phyloP scores from a whole-genome alignment of 2,113 vertebrate species.

The Oryctolagus cuniculus region mOryCun1.1 NC_091445.1:69148001-69148500 shows the following conservation, averaged over 20 bases:
- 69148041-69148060: conserved; percentile 26
- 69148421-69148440: conserved; percentile 21
- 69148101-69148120: no score
- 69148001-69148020: background rate
- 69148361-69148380: background rate
- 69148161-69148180: background rate
- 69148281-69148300: background rate
- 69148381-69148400: background rate
- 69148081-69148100: no score
- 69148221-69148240: conserved; percentile 8
- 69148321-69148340: background rate
- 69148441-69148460: conserved; percentile 27
- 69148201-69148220: conserved; percentile 19
- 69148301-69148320: background rate
- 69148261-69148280: background rate
- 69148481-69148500: background rate
- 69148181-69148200: conserved; percentile 37
- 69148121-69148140: no score
- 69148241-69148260: background rate
- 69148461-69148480: conserved; percentile 42
- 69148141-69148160: conserved; percentile 8
- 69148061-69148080: background rate
- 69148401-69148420: conserved; percentile 40
- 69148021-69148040: background rate
- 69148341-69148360: background rate